A percentile compares a stretch with the other conserved stretches of the same genome.
These are phyloP conservation scores for Eurytoma californica DNA, from an alignment of 2,888 invertebrate genomes.

Conservation along the genomic window DNA sequence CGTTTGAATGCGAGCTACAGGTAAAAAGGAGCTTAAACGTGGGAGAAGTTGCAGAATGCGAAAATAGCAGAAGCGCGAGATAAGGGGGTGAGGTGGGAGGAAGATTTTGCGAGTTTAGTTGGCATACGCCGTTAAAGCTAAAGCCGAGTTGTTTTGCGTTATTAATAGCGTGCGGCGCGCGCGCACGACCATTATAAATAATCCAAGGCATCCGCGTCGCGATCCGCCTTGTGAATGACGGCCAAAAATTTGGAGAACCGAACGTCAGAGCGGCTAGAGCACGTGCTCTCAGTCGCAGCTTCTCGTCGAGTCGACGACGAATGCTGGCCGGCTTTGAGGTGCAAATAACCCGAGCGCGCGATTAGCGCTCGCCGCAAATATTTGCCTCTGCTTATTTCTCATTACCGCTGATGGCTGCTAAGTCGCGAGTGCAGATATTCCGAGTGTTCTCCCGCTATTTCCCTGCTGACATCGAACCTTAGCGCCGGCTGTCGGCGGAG, in stretches of 20 bases:
- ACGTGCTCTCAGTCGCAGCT: neutral
- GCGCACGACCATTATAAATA: constrained; percentile 64
- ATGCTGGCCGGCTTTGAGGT: too few relatives aligned
- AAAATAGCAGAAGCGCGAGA: neutral
- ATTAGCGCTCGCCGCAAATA: neutral
- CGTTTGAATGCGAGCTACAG: too few relatives aligned
- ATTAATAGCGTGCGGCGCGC: constrained; percentile 58
- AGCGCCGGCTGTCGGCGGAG: constrained; percentile 1
- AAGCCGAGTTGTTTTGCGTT: constrained; percentile 56
- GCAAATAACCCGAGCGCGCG: too few relatives aligned
- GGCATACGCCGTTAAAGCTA: neutral
- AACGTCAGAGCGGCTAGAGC: neutral
- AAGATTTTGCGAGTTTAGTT: neutral
- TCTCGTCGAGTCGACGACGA: too few relatives aligned
- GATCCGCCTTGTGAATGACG: constrained; percentile 10
- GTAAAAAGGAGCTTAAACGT: too few relatives aligned
- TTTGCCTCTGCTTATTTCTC: neutral
- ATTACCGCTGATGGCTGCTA: neutral
- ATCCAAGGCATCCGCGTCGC: constrained; percentile 61
- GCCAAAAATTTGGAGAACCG: constrained; percentile 22
- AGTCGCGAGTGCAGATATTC: too few relatives aligned
- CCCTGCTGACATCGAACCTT: constrained; percentile 6
- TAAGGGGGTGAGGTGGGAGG: neutral
- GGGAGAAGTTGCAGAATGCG: neutral
- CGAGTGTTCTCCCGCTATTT: neutral